These are phyloP conservation scores for Zaprionus taronus DNA, from an alignment of 1,140 invertebrate genomes.

Conservation along the genomic window DNA sequence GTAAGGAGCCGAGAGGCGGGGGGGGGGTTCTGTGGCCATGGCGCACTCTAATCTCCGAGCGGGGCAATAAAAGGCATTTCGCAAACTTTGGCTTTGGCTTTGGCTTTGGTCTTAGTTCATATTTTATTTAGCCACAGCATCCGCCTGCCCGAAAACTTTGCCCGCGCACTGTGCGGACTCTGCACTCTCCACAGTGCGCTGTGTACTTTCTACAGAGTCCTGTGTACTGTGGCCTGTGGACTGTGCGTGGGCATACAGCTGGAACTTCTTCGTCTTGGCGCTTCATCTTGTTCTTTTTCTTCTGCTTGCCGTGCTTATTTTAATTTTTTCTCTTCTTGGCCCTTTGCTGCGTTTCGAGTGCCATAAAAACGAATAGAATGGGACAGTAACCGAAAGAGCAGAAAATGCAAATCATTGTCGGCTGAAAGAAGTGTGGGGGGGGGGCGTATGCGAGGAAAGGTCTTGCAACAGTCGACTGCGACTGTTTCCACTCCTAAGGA, in stretches of 20 bases:
- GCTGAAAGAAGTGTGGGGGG: neutral
- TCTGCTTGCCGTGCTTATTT: conserved; percentile 56
- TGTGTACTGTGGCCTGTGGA: neutral
- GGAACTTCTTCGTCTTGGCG: conserved; percentile 62
- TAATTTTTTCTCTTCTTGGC: conserved; percentile 55
- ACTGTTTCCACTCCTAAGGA: conserved; percentile 20
- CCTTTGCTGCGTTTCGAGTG: conserved; percentile 52
- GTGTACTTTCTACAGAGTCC: neutral
- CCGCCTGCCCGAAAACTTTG: conserved; percentile 39
- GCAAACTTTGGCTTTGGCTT: conserved; percentile 56
- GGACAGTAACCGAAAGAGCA: conserved; percentile 54
- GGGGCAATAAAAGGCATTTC: conserved; percentile 68
- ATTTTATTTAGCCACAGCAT: conserved; percentile 71
- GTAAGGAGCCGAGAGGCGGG: neutral
- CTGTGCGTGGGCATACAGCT: conserved; percentile 35
- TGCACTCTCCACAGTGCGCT: neutral
- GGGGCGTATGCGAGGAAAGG: neutral
- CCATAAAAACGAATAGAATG: conserved; percentile 65
- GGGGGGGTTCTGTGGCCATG: neutral
- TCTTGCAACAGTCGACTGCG: conserved; percentile 12
- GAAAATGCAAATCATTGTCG: conserved; percentile 72
- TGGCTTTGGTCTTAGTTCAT: conserved; percentile 65
- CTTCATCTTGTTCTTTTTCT: neutral
- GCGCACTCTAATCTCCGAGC: conserved; percentile 55
- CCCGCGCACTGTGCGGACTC: conserved; percentile 8